Conservation (phyloP, 2,888 invertebrate genomes). For the Alsophila aescularia region DNA sequence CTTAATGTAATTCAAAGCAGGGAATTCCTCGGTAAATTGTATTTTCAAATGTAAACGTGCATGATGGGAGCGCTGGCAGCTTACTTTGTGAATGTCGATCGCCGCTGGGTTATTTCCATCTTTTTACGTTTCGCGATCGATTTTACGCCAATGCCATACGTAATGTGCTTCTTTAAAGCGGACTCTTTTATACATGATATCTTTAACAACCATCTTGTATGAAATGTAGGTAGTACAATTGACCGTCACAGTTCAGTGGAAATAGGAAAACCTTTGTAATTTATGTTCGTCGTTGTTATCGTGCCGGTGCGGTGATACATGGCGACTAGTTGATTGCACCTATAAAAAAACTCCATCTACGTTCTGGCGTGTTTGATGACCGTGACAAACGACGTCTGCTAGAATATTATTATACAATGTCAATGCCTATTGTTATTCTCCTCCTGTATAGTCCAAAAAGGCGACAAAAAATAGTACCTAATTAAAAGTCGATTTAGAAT, state of each 20-base stretch:
- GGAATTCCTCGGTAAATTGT: slow-evolving; percentile 81
- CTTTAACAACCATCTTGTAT: slow-evolving; percentile 32
- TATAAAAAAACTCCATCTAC: slow-evolving; percentile 32
- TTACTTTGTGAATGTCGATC: slow-evolving; percentile 73
- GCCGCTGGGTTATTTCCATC: slow-evolving; percentile 65
- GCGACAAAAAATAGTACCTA: not conserved
- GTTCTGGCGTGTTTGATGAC: slow-evolving; percentile 37
- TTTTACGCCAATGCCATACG: slow-evolving; percentile 70
- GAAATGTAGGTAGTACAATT: slow-evolving; percentile 13
- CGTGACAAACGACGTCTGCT: slow-evolving; percentile 39
- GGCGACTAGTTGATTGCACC: slow-evolving; percentile 17
- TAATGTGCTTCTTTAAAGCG: slow-evolving; percentile 61
- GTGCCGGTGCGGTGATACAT: slow-evolving; percentile 14
- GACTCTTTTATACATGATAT: slow-evolving; percentile 39
- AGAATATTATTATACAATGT: slow-evolving; percentile 21
- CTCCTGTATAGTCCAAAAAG: not conserved
- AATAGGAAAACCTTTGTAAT: slow-evolving; percentile 34
- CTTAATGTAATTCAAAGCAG: slow-evolving; percentile 84
- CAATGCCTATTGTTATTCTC: slow-evolving; percentile 1
- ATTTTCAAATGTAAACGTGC: slow-evolving; percentile 77
- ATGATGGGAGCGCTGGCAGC: slow-evolving; percentile 56
- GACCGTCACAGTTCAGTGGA: slow-evolving; percentile 30
- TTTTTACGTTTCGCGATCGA: slow-evolving; percentile 71
- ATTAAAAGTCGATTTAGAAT: not conserved
- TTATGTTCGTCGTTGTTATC: slow-evolving; percentile 32